phyloP scores from a whole-genome alignment of 1,140 invertebrate species.

The Periplaneta americana region DNA sequence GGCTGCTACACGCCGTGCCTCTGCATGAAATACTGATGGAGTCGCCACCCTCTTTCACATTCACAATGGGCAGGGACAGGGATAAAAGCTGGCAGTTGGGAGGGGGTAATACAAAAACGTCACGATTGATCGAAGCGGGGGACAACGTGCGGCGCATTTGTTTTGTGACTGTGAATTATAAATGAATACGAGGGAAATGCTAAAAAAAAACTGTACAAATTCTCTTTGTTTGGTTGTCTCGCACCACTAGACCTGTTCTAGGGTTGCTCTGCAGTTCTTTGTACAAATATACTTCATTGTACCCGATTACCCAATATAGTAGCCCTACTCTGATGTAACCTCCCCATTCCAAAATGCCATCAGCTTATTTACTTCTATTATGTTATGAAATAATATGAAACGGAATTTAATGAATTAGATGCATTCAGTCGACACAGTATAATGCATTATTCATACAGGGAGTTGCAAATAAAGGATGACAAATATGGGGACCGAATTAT shows the following conservation, averaged over 20 bases:
- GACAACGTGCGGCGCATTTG: neutral
- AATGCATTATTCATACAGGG: too few relatives aligned
- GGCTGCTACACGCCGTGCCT: neutral
- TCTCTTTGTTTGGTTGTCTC: neutral
- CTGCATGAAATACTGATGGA: neutral
- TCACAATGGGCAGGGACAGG: neutral
- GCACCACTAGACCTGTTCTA: neutral
- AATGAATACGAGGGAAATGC: neutral
- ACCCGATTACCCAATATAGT: too few relatives aligned
- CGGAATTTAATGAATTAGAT: neutral
- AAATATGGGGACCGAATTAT: too few relatives aligned
- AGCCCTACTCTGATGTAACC: neutral
- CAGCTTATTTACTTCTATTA: neutral
- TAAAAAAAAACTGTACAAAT: neutral
- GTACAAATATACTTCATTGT: neutral
- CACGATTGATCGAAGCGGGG: neutral
- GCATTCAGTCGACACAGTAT: neutral
- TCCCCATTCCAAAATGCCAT: neutral
- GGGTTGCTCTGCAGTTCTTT: neutral
- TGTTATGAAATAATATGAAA: neutral
- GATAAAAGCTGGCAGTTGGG: neutral
- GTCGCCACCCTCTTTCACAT: neutral
- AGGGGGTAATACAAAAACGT: neutral
- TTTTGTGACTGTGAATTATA: neutral
- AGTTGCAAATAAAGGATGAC: too few relatives aligned